Base-by-base conservation (phyloP, 1,140 invertebrate genomes). In the Apis cerana region DNA sequence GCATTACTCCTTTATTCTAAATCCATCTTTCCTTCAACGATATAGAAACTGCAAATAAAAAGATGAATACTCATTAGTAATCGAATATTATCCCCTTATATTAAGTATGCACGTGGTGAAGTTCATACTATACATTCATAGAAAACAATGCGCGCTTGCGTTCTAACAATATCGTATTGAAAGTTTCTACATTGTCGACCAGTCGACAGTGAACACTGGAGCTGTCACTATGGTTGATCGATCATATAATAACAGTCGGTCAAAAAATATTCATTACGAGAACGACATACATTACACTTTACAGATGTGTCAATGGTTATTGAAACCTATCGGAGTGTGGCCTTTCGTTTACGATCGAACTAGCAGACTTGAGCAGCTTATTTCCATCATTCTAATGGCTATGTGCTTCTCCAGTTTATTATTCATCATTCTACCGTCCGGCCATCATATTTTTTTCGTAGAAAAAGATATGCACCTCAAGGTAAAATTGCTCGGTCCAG, bases 291-390 rank as follows among this genome's bases (percentile, higher is more conserved):
- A 80, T 21, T 89, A 89, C 48, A 76, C 82, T 12, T 75, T 85
- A n/a, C 64, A 85, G 19, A 65, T 90, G 62, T 89, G 80, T 54
- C 88, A 83, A 48, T 90, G 80, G 83, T 23, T 89, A 17, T 64
- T 91, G 17, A 85, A 80, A 58, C 84, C 86, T 11, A 88, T 91
- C 48, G 91, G 91, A 3, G 71, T 91, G 15, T 91, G 90, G 90
- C 74, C 85, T 0, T 5, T 67, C 9, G 27, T 88, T 11, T 50
- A 65, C 15, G 54, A 50, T 0, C 62, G 56, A 10, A 19, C 48
- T 1, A 85, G 77, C 15, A 61, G 0, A n/a, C 23, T 23, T 3
- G 72, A 85, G 3, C 62, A 58, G 10, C 21, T 85, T 3, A 0
- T 70, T 1, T 85, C 83, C 0, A 2, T 65, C 2, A 15, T 59